Conservation (phyloP, 2,888 invertebrate genomes). For the Epinotia nisella region DNA sequence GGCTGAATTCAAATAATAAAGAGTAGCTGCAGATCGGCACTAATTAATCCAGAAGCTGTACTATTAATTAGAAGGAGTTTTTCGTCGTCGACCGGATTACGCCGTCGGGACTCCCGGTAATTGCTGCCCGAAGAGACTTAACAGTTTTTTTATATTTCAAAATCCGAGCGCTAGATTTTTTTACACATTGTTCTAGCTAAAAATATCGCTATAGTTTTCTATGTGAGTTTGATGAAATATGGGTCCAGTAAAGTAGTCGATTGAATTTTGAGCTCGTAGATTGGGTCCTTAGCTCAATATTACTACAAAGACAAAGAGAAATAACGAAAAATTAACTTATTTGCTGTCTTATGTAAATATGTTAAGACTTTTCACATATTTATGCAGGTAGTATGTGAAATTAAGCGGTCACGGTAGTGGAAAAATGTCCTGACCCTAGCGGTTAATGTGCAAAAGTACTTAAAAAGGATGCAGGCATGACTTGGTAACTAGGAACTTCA, state of each 20-base stretch:
- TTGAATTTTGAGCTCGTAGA: background rate
- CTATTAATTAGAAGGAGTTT: constrained; percentile 79
- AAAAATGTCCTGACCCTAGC: no score
- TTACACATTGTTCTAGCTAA: constrained; percentile 20
- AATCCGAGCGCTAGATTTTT: constrained; percentile 31
- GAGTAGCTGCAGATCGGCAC: constrained; percentile 59
- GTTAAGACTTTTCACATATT: no score
- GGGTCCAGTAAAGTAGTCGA: background rate
- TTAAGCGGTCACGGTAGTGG: no score
- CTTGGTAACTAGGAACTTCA: no score
- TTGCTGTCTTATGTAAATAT: no score
- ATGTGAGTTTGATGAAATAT: background rate
- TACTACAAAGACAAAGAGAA: background rate
- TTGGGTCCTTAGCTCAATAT: background rate
- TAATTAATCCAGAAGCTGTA: constrained; percentile 76
- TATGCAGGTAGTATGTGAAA: no score
- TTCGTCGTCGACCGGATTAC: constrained; percentile 73
- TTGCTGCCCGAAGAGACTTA: constrained; percentile 57
- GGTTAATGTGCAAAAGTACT: no score
- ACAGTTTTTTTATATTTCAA: constrained; percentile 50
- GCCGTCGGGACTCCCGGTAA: constrained; percentile 61
- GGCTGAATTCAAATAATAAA: constrained; percentile 61
- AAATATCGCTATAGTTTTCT: constrained; percentile 1
- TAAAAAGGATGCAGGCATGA: no score
- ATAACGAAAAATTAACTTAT: background rate